These are phyloP conservation scores for Osedax frankpressi DNA, from an alignment of 2,888 invertebrate genomes.

Conservation along the genomic window DNA sequence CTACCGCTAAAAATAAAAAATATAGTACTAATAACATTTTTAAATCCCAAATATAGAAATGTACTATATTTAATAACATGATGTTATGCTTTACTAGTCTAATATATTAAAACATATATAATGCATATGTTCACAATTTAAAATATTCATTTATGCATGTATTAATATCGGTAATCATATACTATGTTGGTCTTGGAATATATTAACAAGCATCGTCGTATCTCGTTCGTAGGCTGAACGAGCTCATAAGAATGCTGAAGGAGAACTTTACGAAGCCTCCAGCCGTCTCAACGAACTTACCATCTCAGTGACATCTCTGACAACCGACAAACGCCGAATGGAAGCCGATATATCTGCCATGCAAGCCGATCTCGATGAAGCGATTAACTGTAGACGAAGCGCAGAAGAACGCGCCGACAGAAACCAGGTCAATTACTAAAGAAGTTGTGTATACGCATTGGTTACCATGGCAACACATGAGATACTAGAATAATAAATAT, in stretches of 20 bases:
- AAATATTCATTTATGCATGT: neutral
- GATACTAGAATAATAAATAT: too few species aligned
- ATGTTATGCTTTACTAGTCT: too few species aligned
- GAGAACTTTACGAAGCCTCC: conserved; percentile 71
- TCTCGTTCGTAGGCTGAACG: conserved; percentile 39
- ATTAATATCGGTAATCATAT: neutral
- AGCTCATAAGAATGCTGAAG: conserved; percentile 45
- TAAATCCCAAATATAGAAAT: too few species aligned
- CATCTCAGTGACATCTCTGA: conserved; percentile 84
- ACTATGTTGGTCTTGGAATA: neutral
- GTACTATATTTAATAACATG: too few species aligned
- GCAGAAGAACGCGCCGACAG: conserved; percentile 28
- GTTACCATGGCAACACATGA: too few species aligned
- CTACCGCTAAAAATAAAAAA: too few species aligned
- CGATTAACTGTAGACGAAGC: conserved; percentile 47
- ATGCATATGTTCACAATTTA: too few species aligned
- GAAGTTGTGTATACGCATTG: too few species aligned
- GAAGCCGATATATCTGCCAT: conserved; percentile 81
- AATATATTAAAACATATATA: too few species aligned
- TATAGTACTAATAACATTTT: too few species aligned
- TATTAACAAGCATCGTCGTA: neutral
- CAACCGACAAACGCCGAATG: conserved; percentile 81
- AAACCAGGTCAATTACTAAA: neutral
- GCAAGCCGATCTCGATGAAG: conserved; percentile 91
- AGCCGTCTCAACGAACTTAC: conserved; percentile 85